Evolutionary conservation across 1,140 invertebrate genomes (phyloP).

Genomic region (Zeugodacus cucurbitae): DNA sequence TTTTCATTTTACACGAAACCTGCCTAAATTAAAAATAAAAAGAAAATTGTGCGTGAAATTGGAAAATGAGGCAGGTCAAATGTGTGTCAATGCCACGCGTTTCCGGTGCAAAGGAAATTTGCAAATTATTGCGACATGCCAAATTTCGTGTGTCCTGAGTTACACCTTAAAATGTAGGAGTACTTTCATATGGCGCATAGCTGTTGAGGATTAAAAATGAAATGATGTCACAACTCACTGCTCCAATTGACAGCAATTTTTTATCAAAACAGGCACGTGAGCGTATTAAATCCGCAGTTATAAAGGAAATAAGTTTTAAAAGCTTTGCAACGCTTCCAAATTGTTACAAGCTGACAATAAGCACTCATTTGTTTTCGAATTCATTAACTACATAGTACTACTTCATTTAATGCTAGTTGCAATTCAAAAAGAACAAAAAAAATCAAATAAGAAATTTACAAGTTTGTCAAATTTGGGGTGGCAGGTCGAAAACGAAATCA

Average conservation of each 20-base stretch:
- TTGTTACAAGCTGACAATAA: too few relatives aligned
- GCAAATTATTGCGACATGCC: background rate
- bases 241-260: background rate
- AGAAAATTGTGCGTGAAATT: background rate
- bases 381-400: too few relatives aligned
- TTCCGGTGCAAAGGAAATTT: background rate
- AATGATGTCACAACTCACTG: background rate
- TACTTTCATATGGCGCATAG: background rate
- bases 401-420: too few relatives aligned
- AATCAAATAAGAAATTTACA: background rate
- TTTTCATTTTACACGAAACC: background rate
- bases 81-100: background rate
- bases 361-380: too few relatives aligned
- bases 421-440: too few relatives aligned
- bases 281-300: background rate
- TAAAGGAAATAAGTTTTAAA: too few relatives aligned
- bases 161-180: background rate
- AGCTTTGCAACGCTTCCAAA: too few relatives aligned
- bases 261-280: background rate
- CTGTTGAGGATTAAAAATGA: background rate
- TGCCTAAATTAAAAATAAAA: background rate
- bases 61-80: background rate
- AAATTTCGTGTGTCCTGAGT: background rate
- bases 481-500: background rate
- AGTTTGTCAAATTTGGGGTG: background rate